phyloP scores from a whole-genome alignment of 1,140 invertebrate species.

The Pararge aegeria region DNA sequence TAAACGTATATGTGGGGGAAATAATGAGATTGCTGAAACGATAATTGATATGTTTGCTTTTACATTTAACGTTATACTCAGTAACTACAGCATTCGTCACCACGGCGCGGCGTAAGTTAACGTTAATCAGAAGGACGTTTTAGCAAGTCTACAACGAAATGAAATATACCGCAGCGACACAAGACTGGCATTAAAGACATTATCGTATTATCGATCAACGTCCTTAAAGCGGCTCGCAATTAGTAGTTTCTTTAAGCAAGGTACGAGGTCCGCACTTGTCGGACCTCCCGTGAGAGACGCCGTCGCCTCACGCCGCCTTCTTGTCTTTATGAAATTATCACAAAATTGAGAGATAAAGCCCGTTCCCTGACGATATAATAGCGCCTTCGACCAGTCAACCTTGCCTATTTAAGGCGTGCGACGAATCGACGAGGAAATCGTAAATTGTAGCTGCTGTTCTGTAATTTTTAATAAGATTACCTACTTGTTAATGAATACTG shows the following conservation, averaged over 20 bases:
- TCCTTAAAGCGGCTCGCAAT: conserved; percentile 67
- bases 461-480: conserved; percentile 2
- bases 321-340: conserved; percentile 69
- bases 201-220: conserved; percentile 72
- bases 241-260: conserved; percentile 60
- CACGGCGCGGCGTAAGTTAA: conserved; percentile 11
- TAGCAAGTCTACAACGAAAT: conserved; percentile 48
- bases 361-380: conserved; percentile 60
- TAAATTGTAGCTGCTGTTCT: conserved; percentile 13
- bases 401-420: conserved; percentile 41
- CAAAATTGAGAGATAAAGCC: conserved; percentile 69
- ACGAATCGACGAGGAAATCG: conserved; percentile 28
- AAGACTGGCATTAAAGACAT: conserved; percentile 61
- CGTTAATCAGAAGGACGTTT: conserved; percentile 34
- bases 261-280: conserved; percentile 31
- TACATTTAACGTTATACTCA: neutral
- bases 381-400: conserved; percentile 31
- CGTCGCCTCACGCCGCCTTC: conserved; percentile 40
- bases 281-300: conserved; percentile 57
- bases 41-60: conserved; percentile 4
- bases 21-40: neutral
- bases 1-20: neutral
- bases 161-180: conserved; percentile 50
- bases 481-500: conserved; percentile 9
- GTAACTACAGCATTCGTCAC: conserved; percentile 3